These are phyloP conservation scores for Ophioninae sp. DNA, from an alignment of 2,888 invertebrate species.

Conservation along the genomic window DNA sequence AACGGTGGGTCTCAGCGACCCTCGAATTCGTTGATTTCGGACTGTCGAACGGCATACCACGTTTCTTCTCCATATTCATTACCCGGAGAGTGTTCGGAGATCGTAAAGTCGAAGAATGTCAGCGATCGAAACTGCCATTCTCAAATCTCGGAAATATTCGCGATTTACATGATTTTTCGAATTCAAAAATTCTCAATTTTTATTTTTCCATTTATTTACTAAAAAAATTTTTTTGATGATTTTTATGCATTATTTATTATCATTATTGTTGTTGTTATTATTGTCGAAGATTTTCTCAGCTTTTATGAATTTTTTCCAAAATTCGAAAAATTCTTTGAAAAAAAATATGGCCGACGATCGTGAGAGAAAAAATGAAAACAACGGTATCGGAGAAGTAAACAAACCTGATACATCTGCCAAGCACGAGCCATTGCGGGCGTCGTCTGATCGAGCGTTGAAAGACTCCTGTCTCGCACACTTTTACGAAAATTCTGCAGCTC, in stretches of 20 bases:
- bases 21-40: slow-evolving; percentile 33
- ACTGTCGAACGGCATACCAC: slow-evolving; percentile 15
- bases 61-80: slow-evolving; percentile 1
- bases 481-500: slow-evolving; percentile 73
- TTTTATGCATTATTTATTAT: too few relatives aligned
- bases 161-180: not conserved
- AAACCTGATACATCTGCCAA: slow-evolving; percentile 76
- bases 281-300: too few relatives aligned
- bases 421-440: slow-evolving; percentile 69
- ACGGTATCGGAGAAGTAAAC: slow-evolving; percentile 55
- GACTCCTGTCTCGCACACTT: slow-evolving; percentile 70
- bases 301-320: not conserved
- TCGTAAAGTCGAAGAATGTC: not conserved
- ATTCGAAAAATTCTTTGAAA: not conserved
- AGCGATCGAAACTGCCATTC: not conserved
- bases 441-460: slow-evolving; percentile 66
- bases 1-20: slow-evolving; percentile 49
- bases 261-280: too few relatives aligned
- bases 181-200: not conserved
- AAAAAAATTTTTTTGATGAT: not conserved
- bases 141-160: not conserved
- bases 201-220: not conserved
- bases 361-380: not conserved
- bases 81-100: slow-evolving; percentile 19
- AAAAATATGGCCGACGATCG: not conserved